Base-by-base conservation (phyloP, 2,113 vertebrate species). In the Hippocampus mohnikei region DNA sequence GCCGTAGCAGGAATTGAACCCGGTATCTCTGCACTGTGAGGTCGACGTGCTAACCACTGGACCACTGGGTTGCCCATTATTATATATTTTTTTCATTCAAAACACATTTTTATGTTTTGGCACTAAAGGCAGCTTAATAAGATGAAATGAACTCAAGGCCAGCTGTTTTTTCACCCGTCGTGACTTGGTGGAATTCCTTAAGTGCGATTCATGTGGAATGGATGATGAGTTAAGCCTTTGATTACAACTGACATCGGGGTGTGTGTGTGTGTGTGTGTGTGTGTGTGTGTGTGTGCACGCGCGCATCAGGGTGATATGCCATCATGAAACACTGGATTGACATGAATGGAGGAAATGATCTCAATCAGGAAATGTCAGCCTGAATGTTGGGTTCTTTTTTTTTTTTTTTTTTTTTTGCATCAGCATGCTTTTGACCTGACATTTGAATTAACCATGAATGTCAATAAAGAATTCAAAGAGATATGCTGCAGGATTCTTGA, bases 261-360 rank as follows among this genome's bases (percentile, higher is more conserved):
- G 74, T 55, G 56, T 75, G 66, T 58, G 48, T 77, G 8, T 76
- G 67, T 55, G 15, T 74, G 13, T 58, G 71, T 62, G 53, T 29
- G 29, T 29, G 29, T 29, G 29, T 29, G 29, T 29, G 29, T 29
- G 29, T 29, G 29, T 29, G 29, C 3, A 2, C 3, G 29, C 3
- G 29, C 29, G 29, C 29, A 29, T 29, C 29, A 29, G 29, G 2
- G 3, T 80, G 79, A 87, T 72, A 72, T 75, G 64, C 67, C 74
- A 76, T 37, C 52, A 20, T 48, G 56, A 66, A 77, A 73, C 88
- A 73, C 25, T 63, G 67, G 44, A 65, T 27, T 84, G 88, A 90
- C 88, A 72, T 42, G 40, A 66, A 81, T 80, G 71, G 66, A 67
- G 65, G 80, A 86, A 85, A 74, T 72, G 44, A 87, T 81, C 63